Percentiles rank a stretch among this genome's conserved stretches.
These are phyloP conservation scores for Dryobota labecula DNA, from an alignment of 2,888 invertebrate species.

Conservation along the genomic window DNA sequence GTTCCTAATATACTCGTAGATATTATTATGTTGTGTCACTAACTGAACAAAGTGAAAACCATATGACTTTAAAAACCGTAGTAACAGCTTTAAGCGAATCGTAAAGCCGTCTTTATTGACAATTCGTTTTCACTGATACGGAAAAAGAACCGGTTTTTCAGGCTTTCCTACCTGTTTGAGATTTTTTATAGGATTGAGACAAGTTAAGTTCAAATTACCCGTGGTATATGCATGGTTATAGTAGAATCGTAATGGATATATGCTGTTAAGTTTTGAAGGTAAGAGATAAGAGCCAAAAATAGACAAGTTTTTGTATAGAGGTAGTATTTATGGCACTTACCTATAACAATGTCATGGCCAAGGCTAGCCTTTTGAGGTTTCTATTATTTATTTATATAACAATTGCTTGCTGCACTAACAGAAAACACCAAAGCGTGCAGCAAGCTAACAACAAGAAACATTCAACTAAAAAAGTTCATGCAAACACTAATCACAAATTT, in stretches of 20 bases:
- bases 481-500: no score
- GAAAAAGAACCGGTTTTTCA: conserved; percentile 68
- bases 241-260: neutral
- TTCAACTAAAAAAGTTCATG: no score
- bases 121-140: conserved; percentile 75
- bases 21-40: neutral
- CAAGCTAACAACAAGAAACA: no score
- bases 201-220: conserved; percentile 63
- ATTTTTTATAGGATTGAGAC: conserved; percentile 67
- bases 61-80: conserved; percentile 35
- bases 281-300: neutral
- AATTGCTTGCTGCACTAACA: no score
- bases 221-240: conserved; percentile 42
- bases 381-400: no score
- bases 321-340: neutral
- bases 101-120: conserved; percentile 73
- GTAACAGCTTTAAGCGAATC: conserved; percentile 47
- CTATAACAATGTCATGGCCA: no score
- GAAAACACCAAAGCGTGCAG: no score
- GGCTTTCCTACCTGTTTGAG: conserved; percentile 67
- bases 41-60: conserved; percentile 10
- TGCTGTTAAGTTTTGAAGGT: neutral
- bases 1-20: no score
- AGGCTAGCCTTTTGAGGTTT: no score
- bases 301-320: neutral